phyloP scores from a whole-genome alignment of 1,140 invertebrate species.

The Drosophila grimshawi region DNA sequence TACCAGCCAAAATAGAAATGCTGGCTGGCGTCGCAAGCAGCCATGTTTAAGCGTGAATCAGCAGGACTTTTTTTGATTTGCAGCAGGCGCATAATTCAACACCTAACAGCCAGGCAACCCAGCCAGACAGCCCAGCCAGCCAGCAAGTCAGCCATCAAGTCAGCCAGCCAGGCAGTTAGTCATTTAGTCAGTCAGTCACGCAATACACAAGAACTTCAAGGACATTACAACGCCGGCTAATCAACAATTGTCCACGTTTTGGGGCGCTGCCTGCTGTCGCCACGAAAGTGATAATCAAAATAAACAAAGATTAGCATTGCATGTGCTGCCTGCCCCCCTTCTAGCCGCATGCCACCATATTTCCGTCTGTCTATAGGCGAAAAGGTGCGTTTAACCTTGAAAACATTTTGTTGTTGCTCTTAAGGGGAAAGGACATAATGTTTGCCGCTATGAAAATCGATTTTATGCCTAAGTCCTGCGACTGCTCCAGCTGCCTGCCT shows the following conservation, averaged over 20 bases:
- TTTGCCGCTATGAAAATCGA: conserved; percentile 64
- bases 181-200: conserved; percentile 27
- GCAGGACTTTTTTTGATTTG: conserved; percentile 9
- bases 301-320: conserved; percentile 72
- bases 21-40: conserved; percentile 11
- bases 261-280: conserved; percentile 3
- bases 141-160: conserved; percentile 4
- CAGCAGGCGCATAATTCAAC: conserved; percentile 14
- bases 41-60: conserved; percentile 62
- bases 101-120: conserved; percentile 31
- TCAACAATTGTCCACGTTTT: conserved; percentile 39
- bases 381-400: conserved; percentile 61
- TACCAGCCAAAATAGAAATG: conserved; percentile 49
- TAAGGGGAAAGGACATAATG: background rate
- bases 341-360: background rate
- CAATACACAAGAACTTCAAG: conserved; percentile 57
- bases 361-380: conserved; percentile 2
- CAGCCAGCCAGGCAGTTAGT: conserved; percentile 29
- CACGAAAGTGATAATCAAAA: conserved; percentile 79
- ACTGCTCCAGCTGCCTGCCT: background rate
- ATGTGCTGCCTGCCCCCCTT: conserved; percentile 2
- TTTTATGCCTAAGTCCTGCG: conserved; percentile 21
- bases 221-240: conserved; percentile 55
- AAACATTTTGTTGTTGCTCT: conserved; percentile 3
- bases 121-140: background rate